Base-by-base conservation (phyloP, 2,797 vertebrate genomes). In the Crocidura indochinensis region DNA sequence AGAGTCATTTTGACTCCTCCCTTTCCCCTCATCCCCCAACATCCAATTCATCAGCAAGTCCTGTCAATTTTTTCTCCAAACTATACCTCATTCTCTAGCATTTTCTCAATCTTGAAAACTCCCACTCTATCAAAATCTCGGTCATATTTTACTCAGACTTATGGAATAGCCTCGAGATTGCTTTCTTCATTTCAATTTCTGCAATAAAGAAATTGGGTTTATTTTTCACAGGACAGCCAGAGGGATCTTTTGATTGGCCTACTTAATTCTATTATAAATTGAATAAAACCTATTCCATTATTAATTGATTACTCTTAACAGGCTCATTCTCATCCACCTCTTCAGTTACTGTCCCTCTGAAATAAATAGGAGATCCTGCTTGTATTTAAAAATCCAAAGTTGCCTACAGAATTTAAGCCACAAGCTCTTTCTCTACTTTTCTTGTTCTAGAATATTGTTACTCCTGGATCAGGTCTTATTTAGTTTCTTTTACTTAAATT, bases 51-150 rank as follows among this genome's bases (percentile, higher is more conserved):
- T 91, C 87, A 95, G 46, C 68, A 44, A 76, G 24, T 77, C 4
- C 69, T 94, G 65, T 81, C 80, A 86, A 29, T 80, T 88, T 19
- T 75, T 20, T 82, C 24, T 95, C 69, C 88, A 93, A 92, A 88
- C 19, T 26, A 53, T 22, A 77, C 27, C 24, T 94, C 83, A 84
- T 46, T 5, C 14, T 10, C 69, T 68, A 79, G 24, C 65, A 73
- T 76, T 56, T 85, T 71, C 46, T 88, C 44, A 68, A n/a, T 84
- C 64, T 86, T 31, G 74, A 78, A 73, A 84, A 83, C 29, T 85
- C 49, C 20, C 47, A 29, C 69, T 90, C 56, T 92, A 26, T 87
- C 15, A 20, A 82, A 88, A 60, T 24, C 65, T 26, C 62, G 44
- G 31, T 29, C 14, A 15, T n/a, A 22, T 56, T 79, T 90, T 65